Evolutionary conservation across 2,113 vertebrate genomes (phyloP), one percentile per base, ranked within the genome.

Genomic region (Phocoena sinus): DNA sequence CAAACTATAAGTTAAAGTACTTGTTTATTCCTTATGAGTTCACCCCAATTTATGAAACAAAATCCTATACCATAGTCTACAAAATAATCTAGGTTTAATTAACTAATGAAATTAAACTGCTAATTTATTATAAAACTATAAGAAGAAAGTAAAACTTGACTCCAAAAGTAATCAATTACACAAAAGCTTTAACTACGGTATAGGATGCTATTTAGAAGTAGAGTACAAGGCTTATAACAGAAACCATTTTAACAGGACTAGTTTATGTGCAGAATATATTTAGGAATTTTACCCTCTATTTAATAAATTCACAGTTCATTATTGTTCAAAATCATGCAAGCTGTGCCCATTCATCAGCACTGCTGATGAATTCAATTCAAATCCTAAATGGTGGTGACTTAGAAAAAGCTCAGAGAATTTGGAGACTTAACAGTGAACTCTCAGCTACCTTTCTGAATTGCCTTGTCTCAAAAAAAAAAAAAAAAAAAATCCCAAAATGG

Each of bases 271-370:
- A 83, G 12, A 95, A 70, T 71, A 58, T 91, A 91, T 47, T 83
- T 94, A 67, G 36, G 23, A 95, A 96, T 79, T 87, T 90, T 83
- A 86, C 3, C 31, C 15, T 85, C n/a, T 56, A 85, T 38, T 97
- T 93, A 97, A 91, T 93, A 97, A 91, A 91, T 67, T 74, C 31
- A 65, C 3, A 95, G 70, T 90, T 77, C 31, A 53, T 67, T 79
- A 77, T 41, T 96, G 41, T 93, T 91, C 89, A 91, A 96, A 96
- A 95, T 91, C 79, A 89, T 20, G 79, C 47, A 88, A 84, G 44
- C n/a, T 84, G 18, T 58, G 33, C 65, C 58, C 73, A 81, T 47
- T 86, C 63, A 74, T 80, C 58, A 80, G 70, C 47, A 88, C 14
- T 79, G 71, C 41, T 11, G 74, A 68, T 68, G 65, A 68, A n/a